Evolutionary conservation across 2,888 invertebrate genomes (phyloP), one percentile per base, ranked within the genome.

Genomic region (Andrena haemorrhoa): DNA sequence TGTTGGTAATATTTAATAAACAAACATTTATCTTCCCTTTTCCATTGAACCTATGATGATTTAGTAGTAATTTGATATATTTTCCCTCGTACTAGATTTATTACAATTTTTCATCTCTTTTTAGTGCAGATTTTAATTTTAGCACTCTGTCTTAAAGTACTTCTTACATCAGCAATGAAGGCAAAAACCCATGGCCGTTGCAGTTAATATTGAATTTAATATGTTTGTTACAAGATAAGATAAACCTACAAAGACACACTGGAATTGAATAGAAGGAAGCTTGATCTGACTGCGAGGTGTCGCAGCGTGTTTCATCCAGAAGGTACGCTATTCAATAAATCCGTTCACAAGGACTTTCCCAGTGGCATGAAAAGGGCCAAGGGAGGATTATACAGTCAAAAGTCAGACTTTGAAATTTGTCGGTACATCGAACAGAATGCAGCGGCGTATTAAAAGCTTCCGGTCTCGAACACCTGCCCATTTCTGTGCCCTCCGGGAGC

Each of bases 371-470:
- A 89, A 90, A 87, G 90, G 76, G 63, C 85, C 80, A 82, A 85
- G 89, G 79, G 72, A 82, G 92, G 91, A 93, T 93, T 93, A 93
- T 92, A 92, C 92, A 92, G 93, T 93, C 91, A 93, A 92, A 93
- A 93, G 93, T 93, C 93, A 92, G 89, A 92, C 92, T 91, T 91
- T 87, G 91, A 93, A 41, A 93, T 93, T 93, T 93, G 93, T 92
- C 92, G 93, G 91, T 90, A 90, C 91, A 93, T 93, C 92, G 91
- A 92, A 83, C 77, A 88, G 89, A 90, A 88, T 89, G 89, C 89
- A 90, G 90, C 89, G 91, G 81, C 90, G 85, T 85, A 80, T 88
- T 88, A 90, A 93, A 93, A 93, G 92, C 93, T 94, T 93, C 93
- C 93, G 93, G 93, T 93, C 92, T 91, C 72, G 84, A 88, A 91